Base-by-base conservation (phyloP, 2,113 vertebrate genomes). In the Microtus pennsylvanicus region DNA sequence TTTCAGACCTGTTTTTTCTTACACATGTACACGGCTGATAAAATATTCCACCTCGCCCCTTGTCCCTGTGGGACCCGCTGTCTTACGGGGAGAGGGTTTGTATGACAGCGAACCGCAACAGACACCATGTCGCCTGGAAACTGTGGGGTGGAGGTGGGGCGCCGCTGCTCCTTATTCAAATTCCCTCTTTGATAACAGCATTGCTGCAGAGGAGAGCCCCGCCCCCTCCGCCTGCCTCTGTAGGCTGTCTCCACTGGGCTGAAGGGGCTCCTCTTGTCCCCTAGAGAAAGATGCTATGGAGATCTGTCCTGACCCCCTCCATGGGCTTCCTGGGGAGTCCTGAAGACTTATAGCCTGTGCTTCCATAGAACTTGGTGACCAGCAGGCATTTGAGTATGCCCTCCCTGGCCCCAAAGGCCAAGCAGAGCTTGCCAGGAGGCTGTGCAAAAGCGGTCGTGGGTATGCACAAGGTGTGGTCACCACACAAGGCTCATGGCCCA, bases 21-120 rank as follows among this genome's bases (percentile, higher is more conserved):
- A 99, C 98, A 98, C 98, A 83, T 99, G 98, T 98, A 98, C 95
- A 90, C 16, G 70, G 96, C 98, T 98, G 98, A 98, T 99, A 98
- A 98, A 98, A 98, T 98, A 98, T 98, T 98, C 98, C 98, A 67
- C 98, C 96, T 98, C 91, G 16, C 97, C 98, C 98, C 97, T 96
- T 58, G 97, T 96, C 98, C 98, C 98, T 94, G 28, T 95, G 98
- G 98, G 98, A 98, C 98, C 97, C 8, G 38, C 97, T 96, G 96
- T 97, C 98, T 97, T 98, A 93, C 10, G 90, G 98, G 96, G 96
- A 96, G 33, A 98, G 97, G 96, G 96, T 98, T 97, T 98, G 98
- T 98, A 94, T 98, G 98, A 98, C 98, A 99, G 97, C 91, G 26
- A 83, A 96, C 98, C 97, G 77, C 93, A 85, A 92, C 97, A 97